A percentile compares a stretch with the other conserved stretches of the same genome.
These are phyloP conservation scores for Aplodontia rufa DNA, from an alignment of 2,113 vertebrate genomes.

Conservation along the genomic window DNA sequence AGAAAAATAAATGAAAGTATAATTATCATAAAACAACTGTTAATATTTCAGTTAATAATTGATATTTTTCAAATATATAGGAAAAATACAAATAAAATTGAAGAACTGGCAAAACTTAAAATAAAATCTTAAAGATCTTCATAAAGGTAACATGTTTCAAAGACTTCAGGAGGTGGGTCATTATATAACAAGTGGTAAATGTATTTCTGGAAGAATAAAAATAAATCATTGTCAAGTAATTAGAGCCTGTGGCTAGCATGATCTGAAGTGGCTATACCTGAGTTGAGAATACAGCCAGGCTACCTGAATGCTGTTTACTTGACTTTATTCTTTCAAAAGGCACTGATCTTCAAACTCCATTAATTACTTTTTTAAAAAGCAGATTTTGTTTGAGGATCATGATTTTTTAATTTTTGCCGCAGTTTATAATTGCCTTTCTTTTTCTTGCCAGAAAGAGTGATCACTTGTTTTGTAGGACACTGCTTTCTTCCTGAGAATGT, in stretches of 20 bases:
- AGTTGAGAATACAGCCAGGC: background rate
- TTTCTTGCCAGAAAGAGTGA: background rate
- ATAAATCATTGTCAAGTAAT: background rate
- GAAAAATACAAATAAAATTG: background rate
- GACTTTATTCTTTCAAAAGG: slow-evolving; percentile 29
- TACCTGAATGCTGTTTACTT: background rate
- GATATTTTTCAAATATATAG: background rate
- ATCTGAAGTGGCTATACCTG: background rate
- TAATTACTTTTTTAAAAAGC: background rate
- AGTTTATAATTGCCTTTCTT: slow-evolving; percentile 5
- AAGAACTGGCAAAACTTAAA: background rate
- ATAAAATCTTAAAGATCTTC: background rate
- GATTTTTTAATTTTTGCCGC: background rate
- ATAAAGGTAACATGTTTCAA: background rate
- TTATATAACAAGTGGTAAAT: slow-evolving; percentile 33
- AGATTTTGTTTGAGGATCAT: background rate
- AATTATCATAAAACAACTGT: background rate
- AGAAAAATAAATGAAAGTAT: background rate
- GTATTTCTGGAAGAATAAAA: slow-evolving; percentile 17
- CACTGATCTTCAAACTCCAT: background rate
- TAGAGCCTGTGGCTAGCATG: background rate
- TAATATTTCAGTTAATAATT: background rate
- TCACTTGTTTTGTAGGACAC: background rate
- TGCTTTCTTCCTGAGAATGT: background rate
- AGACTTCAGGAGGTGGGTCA: background rate